phyloP scores from a whole-genome alignment of 1,140 invertebrate genomes.

The Drosophila pachea region DNA sequence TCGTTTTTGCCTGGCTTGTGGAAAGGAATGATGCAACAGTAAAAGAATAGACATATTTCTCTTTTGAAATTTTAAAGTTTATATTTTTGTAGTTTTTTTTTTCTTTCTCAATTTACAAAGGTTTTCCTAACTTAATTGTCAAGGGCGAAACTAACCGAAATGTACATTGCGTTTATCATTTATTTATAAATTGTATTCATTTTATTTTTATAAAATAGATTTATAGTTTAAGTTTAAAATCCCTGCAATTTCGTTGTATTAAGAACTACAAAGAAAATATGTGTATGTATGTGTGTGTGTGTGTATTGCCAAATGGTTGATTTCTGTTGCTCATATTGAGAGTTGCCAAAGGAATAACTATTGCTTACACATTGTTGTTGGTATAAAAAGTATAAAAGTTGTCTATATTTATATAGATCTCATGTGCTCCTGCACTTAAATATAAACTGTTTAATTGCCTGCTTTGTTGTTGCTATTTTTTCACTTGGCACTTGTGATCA shows the following conservation, averaged over 20 bases:
- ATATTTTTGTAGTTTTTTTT: constrained; percentile 3
- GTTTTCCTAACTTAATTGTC: constrained; percentile 25
- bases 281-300: constrained; percentile 35
- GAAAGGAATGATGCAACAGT: background rate
- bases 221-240: constrained; percentile 59
- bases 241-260: constrained; percentile 69
- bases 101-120: constrained; percentile 25
- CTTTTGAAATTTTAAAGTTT: constrained; percentile 24
- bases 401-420: constrained; percentile 53
- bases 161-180: constrained; percentile 53
- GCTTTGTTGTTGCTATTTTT: constrained; percentile 51
- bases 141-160: constrained; percentile 25
- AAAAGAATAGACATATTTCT: background rate
- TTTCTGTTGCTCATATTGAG: constrained; percentile 45
- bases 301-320: constrained; percentile 53
- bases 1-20: background rate
- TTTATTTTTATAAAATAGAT: constrained; percentile 50
- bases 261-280: constrained; percentile 55
- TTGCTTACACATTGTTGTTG: constrained; percentile 55
- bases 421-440: constrained; percentile 44
- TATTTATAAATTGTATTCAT: constrained; percentile 34
- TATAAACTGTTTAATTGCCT: constrained; percentile 53
- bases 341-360: constrained; percentile 54
- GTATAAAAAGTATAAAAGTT: constrained; percentile 65
- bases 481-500: constrained; percentile 69